Percentiles rank a stretch among this genome's conserved stretches.
Conservation (phyloP, 2,113 vertebrate genomes). For the Myrmecobius fasciatus region DNA sequence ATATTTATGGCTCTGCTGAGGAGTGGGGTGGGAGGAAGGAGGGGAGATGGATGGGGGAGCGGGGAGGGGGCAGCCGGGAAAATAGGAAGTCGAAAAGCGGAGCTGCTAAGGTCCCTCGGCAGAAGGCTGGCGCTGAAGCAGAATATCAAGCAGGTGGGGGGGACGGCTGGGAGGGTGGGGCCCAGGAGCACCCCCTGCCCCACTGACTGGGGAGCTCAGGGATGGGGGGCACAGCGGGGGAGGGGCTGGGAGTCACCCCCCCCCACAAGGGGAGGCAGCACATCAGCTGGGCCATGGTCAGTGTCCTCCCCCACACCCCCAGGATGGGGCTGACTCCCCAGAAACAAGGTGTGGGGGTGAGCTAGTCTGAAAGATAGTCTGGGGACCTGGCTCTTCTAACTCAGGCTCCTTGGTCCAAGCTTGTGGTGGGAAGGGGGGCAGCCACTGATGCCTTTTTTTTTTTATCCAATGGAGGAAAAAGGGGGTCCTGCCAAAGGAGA, state of each 20-base stretch:
- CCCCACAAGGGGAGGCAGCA: slow-evolving; percentile 27
- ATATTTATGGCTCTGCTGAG: slow-evolving; percentile 86
- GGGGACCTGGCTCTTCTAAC: background rate
- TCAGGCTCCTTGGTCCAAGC: too few relatives aligned
- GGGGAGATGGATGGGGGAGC: background rate
- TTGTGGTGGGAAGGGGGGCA: background rate
- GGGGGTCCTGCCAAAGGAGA: too few relatives aligned
- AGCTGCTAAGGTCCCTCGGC: slow-evolving; percentile 81
- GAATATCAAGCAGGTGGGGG: slow-evolving; percentile 85
- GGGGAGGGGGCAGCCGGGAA: slow-evolving; percentile 66
- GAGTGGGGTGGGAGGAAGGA: slow-evolving; percentile 65
- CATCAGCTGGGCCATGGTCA: slow-evolving; percentile 60
- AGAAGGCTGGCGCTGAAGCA: slow-evolving; percentile 77
- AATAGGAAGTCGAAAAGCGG: slow-evolving; percentile 80
- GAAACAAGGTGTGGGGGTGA: slow-evolving; percentile 1
- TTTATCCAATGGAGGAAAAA: background rate
- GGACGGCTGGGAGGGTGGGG: slow-evolving; percentile 60
- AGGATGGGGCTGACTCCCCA: background rate
- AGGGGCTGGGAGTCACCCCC: slow-evolving; percentile 21
- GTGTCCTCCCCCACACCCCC: background rate
- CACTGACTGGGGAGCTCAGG: background rate
- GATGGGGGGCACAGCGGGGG: background rate
- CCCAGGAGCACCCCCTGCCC: background rate
- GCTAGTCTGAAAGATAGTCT: slow-evolving; percentile 32
- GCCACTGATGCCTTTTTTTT: background rate